Evolutionary conservation across 2,113 vertebrate species (phyloP).

Genomic region (Grantiella picta): DNA sequence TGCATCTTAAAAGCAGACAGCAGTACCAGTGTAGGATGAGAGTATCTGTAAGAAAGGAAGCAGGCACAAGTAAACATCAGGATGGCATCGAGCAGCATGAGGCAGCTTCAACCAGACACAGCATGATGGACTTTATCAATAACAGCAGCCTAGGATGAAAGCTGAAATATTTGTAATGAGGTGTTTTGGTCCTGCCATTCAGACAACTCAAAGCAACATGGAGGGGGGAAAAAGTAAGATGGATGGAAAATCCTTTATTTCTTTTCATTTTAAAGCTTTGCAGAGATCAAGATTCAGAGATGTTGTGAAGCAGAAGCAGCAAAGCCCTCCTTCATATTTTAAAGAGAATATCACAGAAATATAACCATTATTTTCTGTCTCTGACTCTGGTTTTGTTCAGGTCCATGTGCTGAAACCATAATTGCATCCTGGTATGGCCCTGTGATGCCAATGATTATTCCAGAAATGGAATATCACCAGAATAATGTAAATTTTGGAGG

Average conservation of each 20-base stretch:
- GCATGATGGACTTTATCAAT: background rate
- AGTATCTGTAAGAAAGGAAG: background rate
- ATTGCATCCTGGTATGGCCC: background rate
- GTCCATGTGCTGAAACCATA: background rate
- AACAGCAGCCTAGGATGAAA: background rate
- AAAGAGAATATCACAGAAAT: background rate
- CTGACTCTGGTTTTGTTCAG: background rate
- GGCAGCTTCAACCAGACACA: background rate
- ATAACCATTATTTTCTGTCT: background rate
- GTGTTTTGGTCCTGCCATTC: background rate
- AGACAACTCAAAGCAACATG: background rate
- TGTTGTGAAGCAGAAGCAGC: background rate
- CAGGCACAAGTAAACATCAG: background rate
- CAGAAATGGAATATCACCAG: background rate
- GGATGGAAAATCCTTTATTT: background rate
- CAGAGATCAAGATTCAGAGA: background rate
- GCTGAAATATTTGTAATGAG: background rate
- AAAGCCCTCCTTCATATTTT: background rate
- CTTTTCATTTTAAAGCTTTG: background rate
- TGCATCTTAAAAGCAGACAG: conserved; percentile 1
- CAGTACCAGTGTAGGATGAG: background rate
- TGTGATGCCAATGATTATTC: background rate
- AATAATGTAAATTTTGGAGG: background rate
- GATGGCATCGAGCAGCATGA: background rate
- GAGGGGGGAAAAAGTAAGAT: background rate